Base-by-base conservation (phyloP, 1,140 invertebrate species). In the Aphis gossypii region DNA sequence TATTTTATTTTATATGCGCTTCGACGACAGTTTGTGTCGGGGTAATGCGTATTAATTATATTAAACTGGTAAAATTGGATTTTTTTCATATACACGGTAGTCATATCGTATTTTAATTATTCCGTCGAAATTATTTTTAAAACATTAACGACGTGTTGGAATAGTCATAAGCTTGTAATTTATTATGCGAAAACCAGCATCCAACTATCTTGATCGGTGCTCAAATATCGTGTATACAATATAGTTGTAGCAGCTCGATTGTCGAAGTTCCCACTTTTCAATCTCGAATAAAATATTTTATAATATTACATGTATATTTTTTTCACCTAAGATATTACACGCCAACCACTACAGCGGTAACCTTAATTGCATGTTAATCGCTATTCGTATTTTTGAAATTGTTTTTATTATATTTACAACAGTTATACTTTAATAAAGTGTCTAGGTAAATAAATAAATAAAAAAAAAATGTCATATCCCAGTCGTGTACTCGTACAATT, bases 61-160 rank as follows among this genome's bases (percentile, higher is more conserved):
- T 86, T 46, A 86, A 86, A 86, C 60, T 76, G 60, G 60, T 76
- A 76, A 76, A 68, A 76, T 76, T 76, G 30, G 1, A n/a, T 76
- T 76, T 76, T 76, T 76, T 60, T n/a, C n/a, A 76, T 76, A 18
- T 76, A 76, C 18, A 76, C n/a, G n/a, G 60, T 76, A 76, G 60
- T 76, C 60, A 6, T 35, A n/a, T n/a, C n/a, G 5, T 18, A 76
- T n/a, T 76, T n/a, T n/a, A 76, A 76, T 76, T 76, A 76, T 76
- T 76, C 30, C n/a, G 11, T 76, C 60, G 5, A 76, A 76, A 76
- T 76, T 76, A 76, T 76, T 76, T 76, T 76, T 76, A 76, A 76
- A 30, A 76, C 30, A 76, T 76, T 76, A 76, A 76, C 60, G 60
- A 76, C 11, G 60, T 76, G 60, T 76, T n/a, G 30, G 30, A 4